phyloP scores from a whole-genome alignment of 2,888 invertebrate genomes.

The Perizoma flavofasciatum region DNA sequence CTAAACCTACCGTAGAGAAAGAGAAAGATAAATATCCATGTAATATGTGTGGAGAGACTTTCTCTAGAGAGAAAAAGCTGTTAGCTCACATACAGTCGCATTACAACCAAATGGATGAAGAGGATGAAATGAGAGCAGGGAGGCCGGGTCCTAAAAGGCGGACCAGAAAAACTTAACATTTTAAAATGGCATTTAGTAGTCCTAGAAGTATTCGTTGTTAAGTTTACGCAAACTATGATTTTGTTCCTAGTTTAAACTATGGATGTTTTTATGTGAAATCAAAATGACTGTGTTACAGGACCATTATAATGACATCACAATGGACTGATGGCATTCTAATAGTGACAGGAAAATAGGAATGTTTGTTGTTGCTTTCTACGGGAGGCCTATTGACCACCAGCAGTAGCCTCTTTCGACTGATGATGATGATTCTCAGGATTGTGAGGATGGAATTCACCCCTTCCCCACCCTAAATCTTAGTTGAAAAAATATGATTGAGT shows the following conservation, averaged over 20 bases:
- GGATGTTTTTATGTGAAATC: too few relatives aligned
- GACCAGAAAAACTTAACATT: conserved; percentile 42
- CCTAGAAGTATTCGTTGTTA: conserved; percentile 4
- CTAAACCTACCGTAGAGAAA: conserved; percentile 43
- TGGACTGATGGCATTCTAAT: too few relatives aligned
- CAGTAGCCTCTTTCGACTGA: too few relatives aligned
- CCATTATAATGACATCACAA: too few relatives aligned
- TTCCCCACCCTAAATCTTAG: too few relatives aligned
- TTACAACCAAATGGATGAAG: conserved; percentile 70
- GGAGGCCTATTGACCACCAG: too few relatives aligned
- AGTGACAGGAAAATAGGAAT: too few relatives aligned
- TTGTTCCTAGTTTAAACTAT: neutral
- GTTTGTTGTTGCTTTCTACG: too few relatives aligned
- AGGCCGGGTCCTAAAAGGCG: conserved; percentile 44
- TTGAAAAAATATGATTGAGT: too few relatives aligned
- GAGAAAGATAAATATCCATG: conserved; percentile 62
- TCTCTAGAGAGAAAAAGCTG: conserved; percentile 73
- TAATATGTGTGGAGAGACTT: conserved; percentile 69
- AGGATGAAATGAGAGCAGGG: conserved; percentile 54
- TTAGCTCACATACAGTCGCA: conserved; percentile 72
- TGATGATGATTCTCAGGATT: too few relatives aligned
- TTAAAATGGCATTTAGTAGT: conserved; percentile 11
- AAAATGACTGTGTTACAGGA: too few relatives aligned
- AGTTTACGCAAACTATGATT: conserved; percentile 9
- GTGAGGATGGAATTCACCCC: too few relatives aligned